Evolutionary conservation across 2,113 vertebrate genomes (phyloP).

Genomic region (Aptenodytes patagonicus): DNA sequence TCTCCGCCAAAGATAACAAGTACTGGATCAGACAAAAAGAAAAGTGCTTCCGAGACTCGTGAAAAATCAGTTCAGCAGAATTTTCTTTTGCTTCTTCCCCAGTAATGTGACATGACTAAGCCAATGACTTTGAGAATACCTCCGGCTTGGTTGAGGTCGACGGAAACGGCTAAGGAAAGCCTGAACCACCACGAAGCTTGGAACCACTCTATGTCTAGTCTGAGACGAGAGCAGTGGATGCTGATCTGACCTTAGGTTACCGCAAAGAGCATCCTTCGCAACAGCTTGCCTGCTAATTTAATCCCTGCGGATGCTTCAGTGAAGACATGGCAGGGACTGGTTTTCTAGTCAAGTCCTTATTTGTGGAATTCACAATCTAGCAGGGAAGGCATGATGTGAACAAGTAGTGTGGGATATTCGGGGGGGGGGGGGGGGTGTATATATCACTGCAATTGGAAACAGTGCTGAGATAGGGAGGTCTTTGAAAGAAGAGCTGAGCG

Average conservation of each 20-base stretch:
- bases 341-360: neutral
- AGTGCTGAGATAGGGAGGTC: neutral
- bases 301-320: neutral
- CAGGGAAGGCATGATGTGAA: neutral
- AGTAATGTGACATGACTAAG: neutral
- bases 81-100: neutral
- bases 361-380: neutral
- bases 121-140: neutral
- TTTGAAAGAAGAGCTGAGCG: neutral
- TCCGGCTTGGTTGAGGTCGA: neutral
- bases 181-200: neutral
- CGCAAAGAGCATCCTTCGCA: neutral
- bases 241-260: neutral
- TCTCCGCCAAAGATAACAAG: neutral
- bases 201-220: neutral
- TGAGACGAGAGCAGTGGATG: rapidly evolving
- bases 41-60: neutral
- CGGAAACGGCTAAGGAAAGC: neutral
- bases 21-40: neutral
- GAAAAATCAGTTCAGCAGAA: neutral
- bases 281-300: constrained; percentile 23
- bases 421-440: neutral
- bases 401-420: rapidly evolving
- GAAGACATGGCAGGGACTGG: neutral
- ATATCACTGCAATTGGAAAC: neutral